phyloP scores from a whole-genome alignment of 2,797 vertebrate genomes.

The Chaunax sp. region DNA sequence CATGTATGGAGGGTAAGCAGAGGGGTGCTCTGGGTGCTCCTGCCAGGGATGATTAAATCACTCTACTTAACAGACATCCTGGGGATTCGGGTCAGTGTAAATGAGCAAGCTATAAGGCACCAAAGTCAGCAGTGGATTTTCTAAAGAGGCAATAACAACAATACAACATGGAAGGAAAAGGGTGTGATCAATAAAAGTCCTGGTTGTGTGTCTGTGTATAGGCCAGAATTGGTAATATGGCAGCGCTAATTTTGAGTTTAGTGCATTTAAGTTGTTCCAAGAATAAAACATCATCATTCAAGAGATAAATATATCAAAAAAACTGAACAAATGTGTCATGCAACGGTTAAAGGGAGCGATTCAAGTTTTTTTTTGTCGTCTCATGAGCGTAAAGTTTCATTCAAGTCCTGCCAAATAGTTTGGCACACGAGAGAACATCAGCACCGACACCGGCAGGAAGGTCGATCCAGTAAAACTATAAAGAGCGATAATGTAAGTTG shows the following conservation, averaged over 20 bases:
- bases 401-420: constrained; percentile 51
- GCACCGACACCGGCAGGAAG: constrained; percentile 15
- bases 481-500: constrained; percentile 65
- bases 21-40: constrained; percentile 70
- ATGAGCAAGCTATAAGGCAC: constrained; percentile 66
- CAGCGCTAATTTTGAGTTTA: neutral
- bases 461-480: constrained; percentile 45
- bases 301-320: constrained; percentile 15
- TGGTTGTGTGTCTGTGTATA: constrained; percentile 3
- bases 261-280: constrained; percentile 7
- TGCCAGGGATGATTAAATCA: constrained; percentile 80
- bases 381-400: constrained; percentile 32
- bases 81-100: constrained; percentile 77
- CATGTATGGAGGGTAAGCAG: constrained; percentile 76
- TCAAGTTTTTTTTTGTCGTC: constrained; percentile 6
- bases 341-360: constrained; percentile 10
- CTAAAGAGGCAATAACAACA: constrained; percentile 5
- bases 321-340: neutral
- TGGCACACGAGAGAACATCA: constrained; percentile 39
- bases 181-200: constrained; percentile 36
- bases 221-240: neutral
- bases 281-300: constrained; percentile 3
- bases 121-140: constrained; percentile 49
- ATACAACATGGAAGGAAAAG: constrained; percentile 19
- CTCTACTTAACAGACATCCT: constrained; percentile 67